Percentiles rank a stretch among this genome's conserved stretches.
Conservation (phyloP, 2,113 vertebrate genomes). For the Todiramphus chloris region DNA sequence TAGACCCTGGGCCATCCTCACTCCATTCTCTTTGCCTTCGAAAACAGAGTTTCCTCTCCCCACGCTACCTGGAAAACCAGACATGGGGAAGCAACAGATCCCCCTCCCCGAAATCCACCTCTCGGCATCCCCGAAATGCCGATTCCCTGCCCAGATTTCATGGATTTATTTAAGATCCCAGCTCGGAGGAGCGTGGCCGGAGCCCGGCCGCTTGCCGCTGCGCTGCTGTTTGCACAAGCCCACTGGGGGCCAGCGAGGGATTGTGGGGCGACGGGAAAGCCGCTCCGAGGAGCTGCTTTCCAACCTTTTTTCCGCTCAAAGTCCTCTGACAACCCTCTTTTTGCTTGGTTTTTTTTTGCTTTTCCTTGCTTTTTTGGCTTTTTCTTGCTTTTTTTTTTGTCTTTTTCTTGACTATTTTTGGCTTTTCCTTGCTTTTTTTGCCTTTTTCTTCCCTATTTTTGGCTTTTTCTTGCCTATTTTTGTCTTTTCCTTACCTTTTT, state of each 20-base stretch:
- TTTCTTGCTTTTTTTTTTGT: neutral
- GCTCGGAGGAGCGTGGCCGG: slow-evolving; percentile 2
- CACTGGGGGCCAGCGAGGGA: slow-evolving; percentile 44
- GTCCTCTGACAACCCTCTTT: neutral
- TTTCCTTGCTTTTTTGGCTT: neutral
- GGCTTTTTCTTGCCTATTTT: neutral
- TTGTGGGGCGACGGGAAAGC: slow-evolving; percentile 37
- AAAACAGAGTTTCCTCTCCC: neutral
- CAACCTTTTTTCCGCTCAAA: neutral
- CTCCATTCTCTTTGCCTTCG: neutral
- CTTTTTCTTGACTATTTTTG: neutral
- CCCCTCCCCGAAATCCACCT: neutral
- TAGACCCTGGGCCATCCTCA: fast-evolving
- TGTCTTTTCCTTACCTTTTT: neutral
- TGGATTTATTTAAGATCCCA: slow-evolving; percentile 6
- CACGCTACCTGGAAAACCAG: fast-evolving
- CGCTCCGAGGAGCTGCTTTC: neutral
- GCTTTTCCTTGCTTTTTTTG: neutral
- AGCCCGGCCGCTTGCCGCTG: neutral
- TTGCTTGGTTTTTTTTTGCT: neutral
- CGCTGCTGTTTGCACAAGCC: slow-evolving; percentile 32
- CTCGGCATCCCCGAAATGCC: fast-evolving
- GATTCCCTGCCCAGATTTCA: neutral
- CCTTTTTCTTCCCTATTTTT: neutral
- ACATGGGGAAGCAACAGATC: fast-evolving